These are phyloP conservation scores for Arrhamphus sclerolepis DNA, from an alignment of 2,797 vertebrate species.

Conservation along the genomic window DNA sequence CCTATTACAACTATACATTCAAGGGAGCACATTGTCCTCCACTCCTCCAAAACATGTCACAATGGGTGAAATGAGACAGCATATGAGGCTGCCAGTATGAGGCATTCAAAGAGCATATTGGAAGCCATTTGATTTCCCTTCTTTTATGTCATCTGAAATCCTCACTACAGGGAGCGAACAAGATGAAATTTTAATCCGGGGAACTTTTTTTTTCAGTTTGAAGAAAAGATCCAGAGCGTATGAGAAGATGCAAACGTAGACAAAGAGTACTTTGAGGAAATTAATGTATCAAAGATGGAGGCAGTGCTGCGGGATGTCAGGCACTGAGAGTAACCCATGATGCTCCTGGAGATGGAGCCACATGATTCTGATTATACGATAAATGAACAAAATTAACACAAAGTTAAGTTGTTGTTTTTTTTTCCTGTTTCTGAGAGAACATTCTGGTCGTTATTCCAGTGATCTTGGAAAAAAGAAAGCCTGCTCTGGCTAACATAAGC, in stretches of 20 bases:
- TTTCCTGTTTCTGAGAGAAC: constrained; percentile 3
- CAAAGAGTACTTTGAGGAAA: constrained; percentile 41
- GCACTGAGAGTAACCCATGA: constrained; percentile 57
- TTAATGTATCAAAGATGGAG: constrained; percentile 58
- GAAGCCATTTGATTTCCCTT: constrained; percentile 53
- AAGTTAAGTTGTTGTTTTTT: background rate
- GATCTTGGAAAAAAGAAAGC: too few species aligned
- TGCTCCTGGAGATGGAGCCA: constrained; percentile 23
- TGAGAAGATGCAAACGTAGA: constrained; percentile 43
- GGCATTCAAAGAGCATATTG: constrained; percentile 13
- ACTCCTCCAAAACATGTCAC: constrained; percentile 1
- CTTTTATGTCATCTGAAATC: constrained; percentile 39
- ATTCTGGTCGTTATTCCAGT: too few species aligned
- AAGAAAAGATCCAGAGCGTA: constrained; percentile 42
- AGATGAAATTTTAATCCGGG: constrained; percentile 59
- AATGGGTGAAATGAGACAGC: constrained; percentile 24
- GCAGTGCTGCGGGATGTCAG: constrained; percentile 37
- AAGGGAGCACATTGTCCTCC: background rate
- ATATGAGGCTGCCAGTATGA: constrained; percentile 24
- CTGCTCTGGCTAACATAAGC: too few species aligned
- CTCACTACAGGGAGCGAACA: constrained; percentile 48
- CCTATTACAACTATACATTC: constrained; percentile 20
- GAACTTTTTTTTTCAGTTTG: constrained; percentile 46
- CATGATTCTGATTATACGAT: background rate
- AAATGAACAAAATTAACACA: constrained; percentile 1